Base-by-base conservation (phyloP, 2,888 invertebrate species). In the Geotrupes spiniger region DNA sequence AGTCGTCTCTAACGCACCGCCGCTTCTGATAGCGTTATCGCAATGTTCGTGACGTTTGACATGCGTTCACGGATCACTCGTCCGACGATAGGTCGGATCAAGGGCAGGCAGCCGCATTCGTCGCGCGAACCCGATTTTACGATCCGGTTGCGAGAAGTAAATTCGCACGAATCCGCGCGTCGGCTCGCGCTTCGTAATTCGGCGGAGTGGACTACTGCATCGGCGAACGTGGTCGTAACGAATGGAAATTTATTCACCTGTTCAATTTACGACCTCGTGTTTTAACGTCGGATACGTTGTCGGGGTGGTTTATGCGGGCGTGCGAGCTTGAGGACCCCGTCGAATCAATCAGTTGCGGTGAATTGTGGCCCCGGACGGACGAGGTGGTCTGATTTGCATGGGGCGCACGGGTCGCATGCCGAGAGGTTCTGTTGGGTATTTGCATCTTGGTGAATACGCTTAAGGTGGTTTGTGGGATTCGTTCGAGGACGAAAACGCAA, bases 241-340 rank as follows among this genome's bases (percentile, higher is more conserved):
- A 36, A 43, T 36, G 43, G 39, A 42, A 49, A 44, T 49, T 31
- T 39, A 47, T 49, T 44, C 49, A 49, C 41, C 49, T 49, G 49
- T 49, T 49, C 44, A 45, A 45, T 49, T 41, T 45, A 46, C 44
- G 41, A 45, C 41, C 40, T 25, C 25, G 40, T 44, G 36, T 47
- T 51, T 51, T 47, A 21, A 51, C 44, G 46, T 46, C 43, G 46
- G 38, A 33, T 38, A 42, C 47, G 47, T 47, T 47, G 51, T 42
- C 39, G 42, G 42, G 38, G 42, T 42, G 42, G 46, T 46, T 51
- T 47, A 44, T 36, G 39, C 21, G 31, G 39, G 46, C 44, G 40
- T 43, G 43, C 15, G 29, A 11, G 11, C 11, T 14, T 33, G 33
- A 33, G 14, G 33, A 8, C 14, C 15, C 33, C 15, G 14, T 33